Base-by-base conservation (phyloP, 2,113 vertebrate genomes). In the Tyrannus savana region DNA sequence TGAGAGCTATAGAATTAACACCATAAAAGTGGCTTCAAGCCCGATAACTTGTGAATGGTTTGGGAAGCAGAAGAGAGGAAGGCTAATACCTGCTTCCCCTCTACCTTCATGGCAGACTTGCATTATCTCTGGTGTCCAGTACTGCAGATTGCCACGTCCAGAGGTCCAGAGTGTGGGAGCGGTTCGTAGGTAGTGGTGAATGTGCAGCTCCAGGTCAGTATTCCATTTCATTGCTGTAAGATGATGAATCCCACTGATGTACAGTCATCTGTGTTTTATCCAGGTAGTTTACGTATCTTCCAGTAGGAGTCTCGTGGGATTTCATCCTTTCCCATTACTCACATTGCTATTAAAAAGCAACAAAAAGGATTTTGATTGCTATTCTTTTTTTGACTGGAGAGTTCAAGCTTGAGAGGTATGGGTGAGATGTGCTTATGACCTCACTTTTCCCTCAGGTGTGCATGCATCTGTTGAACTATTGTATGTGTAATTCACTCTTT, bases 111-210 rank as follows among this genome's bases (percentile, higher is more conserved):
- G 39, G 44, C 24, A 55, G 42, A 25, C 33, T 71, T 9, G 2
- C 30, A 52, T n/a, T 50, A 2, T 42, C 47, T 69, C n/a, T 2
- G 0, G 28, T 39, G 41, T 46, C 15, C 27, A 49, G 41, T 60
- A 10, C 37, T 25, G 18, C 42, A 42, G 39, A 22, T 44, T 3
- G 1, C 21, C 42, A 8, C 0, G 0, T 49, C 60, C 2, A 0
- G 19, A 22, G 9, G 0, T 50, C 56, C 2, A 0, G 22, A 19
- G 9, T 4, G 14, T 39, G 60, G 12, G 11, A 27, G 55, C 50
- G 18, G 25, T 30, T 52, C 19, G 55, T 30, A 30, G 23, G 12
- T 19, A 27, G 7, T 35, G 8, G 53, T 41, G 41, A 35, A 37
- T 5, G 25, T 33, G 30, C 18, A 84, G 64, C 17, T 62, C 46